Evolutionary conservation across 2,797 vertebrate species (phyloP).

Genomic region (Spinus olivaceus): DNA sequence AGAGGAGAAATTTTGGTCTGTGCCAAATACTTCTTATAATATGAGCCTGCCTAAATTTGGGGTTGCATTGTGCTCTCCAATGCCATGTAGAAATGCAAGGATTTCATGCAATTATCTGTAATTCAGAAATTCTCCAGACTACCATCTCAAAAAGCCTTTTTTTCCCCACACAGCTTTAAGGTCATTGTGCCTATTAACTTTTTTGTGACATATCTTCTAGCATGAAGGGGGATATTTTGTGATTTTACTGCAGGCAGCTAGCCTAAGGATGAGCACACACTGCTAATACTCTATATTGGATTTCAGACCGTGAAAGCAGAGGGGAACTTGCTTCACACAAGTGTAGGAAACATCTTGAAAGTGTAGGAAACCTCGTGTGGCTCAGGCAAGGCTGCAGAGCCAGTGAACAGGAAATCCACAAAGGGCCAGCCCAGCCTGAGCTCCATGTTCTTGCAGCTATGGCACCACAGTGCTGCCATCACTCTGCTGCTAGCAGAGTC

Average conservation of each 20-base stretch:
- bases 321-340: not conserved
- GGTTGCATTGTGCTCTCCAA: not conserved
- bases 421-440: not conserved
- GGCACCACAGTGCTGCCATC: not conserved
- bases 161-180: not conserved
- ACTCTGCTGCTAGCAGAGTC: not conserved
- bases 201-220: not conserved
- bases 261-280: not conserved
- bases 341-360: not conserved
- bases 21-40: not conserved
- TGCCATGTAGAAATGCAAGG: not conserved
- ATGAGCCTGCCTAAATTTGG: not conserved
- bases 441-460: not conserved
- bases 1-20: not conserved
- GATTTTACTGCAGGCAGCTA: not conserved
- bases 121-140: not conserved
- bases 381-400: not conserved
- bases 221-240: not conserved
- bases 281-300: not conserved
- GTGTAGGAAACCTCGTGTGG: not conserved
- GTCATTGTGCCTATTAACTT: not conserved
- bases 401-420: rapidly evolving
- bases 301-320: not conserved
- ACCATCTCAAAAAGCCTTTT: not conserved
- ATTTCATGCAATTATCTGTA: not conserved